These are phyloP conservation scores for Platypus cylindrus DNA, from an alignment of 2,888 invertebrate genomes.

Conservation along the genomic window DNA sequence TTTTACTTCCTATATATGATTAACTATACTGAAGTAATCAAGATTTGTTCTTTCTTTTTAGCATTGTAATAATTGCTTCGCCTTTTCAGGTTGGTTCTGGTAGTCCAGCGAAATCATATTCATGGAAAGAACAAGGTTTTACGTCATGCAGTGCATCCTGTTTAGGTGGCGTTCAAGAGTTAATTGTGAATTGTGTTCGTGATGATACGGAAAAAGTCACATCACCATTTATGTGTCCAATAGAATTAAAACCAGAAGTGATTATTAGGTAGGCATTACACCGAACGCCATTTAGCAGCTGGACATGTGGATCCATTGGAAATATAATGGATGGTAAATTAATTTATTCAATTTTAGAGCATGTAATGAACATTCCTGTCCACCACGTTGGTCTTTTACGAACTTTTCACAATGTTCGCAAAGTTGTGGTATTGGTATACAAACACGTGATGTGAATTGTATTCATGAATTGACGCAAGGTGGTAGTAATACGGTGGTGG, in stretches of 20 bases:
- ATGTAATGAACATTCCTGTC: conserved; percentile 83
- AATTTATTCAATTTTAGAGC: too few species aligned
- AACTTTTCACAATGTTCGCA: conserved; percentile 84
- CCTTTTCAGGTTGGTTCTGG: conserved; percentile 18
- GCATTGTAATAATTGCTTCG: too few species aligned
- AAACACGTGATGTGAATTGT: conserved; percentile 80
- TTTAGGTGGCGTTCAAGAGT: conserved; percentile 57
- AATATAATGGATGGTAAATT: too few species aligned
- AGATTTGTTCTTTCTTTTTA: too few species aligned
- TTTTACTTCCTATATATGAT: too few species aligned
- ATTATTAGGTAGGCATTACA: conserved; percentile 41
- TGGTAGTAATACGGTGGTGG: conserved; percentile 77
- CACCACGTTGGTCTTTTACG: conserved; percentile 86
- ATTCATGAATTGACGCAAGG: conserved; percentile 77
- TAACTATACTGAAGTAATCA: too few species aligned
- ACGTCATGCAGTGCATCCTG: conserved; percentile 92
- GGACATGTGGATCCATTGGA: neutral
- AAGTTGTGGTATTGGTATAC: conserved; percentile 88
- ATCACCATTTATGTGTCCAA: conserved; percentile 75
- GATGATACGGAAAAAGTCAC: conserved; percentile 80
- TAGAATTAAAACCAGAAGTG: conserved; percentile 78
- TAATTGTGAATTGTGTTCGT: conserved; percentile 77
- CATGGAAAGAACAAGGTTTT: conserved; percentile 82
- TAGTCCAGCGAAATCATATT: conserved; percentile 63
- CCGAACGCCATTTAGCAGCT: conserved; percentile 49